Evolutionary conservation across 2,797 vertebrate genomes (phyloP).

Genomic region (Scolopax rusticola): DNA sequence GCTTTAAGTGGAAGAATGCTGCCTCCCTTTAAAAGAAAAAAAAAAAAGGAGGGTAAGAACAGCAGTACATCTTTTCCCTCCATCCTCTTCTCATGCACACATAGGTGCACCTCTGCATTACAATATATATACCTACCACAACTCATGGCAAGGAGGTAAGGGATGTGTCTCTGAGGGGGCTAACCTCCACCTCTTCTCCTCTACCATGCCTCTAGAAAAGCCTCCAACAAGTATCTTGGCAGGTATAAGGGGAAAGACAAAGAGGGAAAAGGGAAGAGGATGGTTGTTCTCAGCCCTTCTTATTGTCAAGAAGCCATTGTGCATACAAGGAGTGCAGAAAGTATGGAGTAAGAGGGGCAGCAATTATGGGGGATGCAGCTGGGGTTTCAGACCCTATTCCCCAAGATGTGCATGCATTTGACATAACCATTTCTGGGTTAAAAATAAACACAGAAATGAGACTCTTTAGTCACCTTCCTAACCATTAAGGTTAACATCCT

Average conservation of each 20-base stretch:
- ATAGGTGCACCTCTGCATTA: not conserved
- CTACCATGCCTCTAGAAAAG: not conserved
- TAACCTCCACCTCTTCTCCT: not conserved
- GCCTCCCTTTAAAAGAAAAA: not conserved
- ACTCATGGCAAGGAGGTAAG: not conserved
- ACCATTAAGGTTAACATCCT: not conserved
- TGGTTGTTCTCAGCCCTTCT: not conserved
- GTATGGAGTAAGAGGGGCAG: not conserved
- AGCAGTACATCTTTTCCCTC: not conserved
- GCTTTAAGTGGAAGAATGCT: not conserved
- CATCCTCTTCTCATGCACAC: not conserved
- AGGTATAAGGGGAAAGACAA: not conserved
- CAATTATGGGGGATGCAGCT: not conserved
- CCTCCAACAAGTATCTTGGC: rapidly evolving
- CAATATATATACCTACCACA: not conserved
- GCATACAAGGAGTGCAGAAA: not conserved
- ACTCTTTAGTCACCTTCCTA: not conserved
- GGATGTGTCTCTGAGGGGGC: rapidly evolving
- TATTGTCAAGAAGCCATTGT: not conserved
- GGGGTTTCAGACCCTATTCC: not conserved
- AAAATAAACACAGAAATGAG: not conserved
- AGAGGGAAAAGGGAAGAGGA: not conserved
- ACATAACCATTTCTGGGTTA: not conserved
- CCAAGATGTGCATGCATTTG: not conserved
- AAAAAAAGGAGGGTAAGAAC: not conserved